Evolutionary conservation across 2,113 vertebrate genomes (phyloP).

Genomic region (Lutjanus erythropterus): DNA sequence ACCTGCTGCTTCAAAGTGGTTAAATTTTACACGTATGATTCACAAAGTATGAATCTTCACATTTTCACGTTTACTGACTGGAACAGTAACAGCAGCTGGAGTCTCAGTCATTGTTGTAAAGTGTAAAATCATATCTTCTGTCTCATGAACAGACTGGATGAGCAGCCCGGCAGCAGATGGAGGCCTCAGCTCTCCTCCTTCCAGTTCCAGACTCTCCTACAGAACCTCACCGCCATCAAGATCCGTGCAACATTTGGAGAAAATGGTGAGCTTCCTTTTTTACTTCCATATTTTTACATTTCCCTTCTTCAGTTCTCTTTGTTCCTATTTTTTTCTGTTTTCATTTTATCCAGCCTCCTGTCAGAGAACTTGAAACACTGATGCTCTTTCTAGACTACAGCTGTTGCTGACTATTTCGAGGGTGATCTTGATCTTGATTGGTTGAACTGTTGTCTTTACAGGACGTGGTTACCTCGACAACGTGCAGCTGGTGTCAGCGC

Average conservation of each 20-base stretch:
- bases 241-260: conserved; percentile 93
- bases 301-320: not conserved
- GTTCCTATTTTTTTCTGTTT: no score
- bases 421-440: not conserved
- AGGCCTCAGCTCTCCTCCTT: conserved; percentile 87
- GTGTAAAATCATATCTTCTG: not conserved
- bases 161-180: conserved; percentile 88
- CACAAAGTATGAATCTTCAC: no score
- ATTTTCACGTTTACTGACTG: no score
- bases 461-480: conserved; percentile 93
- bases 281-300: not conserved
- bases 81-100: not conserved
- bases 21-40: no score
- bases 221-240: conserved; percentile 91
- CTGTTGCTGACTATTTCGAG: not conserved
- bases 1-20: no score
- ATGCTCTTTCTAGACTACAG: not conserved
- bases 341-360: not conserved
- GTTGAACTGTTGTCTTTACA: conserved; percentile 59
- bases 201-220: conserved; percentile 89
- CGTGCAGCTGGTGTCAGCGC: conserved; percentile 88
- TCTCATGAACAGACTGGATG: conserved; percentile 86
- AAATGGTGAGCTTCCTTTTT: conserved; percentile 83
- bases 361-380: not conserved
- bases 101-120: not conserved